Evolutionary conservation across 2,888 invertebrate genomes (phyloP), one percentile per base, ranked within the genome.

Genomic region (Molorchus minor): DNA sequence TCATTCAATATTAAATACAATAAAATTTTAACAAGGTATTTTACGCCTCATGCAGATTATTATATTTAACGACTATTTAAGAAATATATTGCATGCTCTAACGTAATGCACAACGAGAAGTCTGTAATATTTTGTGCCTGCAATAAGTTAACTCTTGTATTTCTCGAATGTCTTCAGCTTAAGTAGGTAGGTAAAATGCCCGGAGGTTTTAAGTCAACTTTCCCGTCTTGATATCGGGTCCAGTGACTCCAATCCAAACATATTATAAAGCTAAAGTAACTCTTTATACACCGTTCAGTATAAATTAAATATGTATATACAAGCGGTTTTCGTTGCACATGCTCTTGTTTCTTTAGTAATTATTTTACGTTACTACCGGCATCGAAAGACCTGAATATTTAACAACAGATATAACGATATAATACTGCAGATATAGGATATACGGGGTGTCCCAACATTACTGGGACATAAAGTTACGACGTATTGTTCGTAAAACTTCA

Each of bases 221-320:
- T 70, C 70, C 68, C 67, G 65, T 65, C 65, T 68, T 61, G 64
- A 59, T 66, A 66, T 69, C 61, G 69, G 67, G 69, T 69, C 69
- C 69, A 65, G 58, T 65, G 69, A 69, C 69, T 67, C 60, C 63
- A 53, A 62, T 64, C 43, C 56, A 45, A 62, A 59, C 45, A 55
- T 56, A 62, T 62, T 58, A 44, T 44, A 46, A 33, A 49, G 47
- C 47, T 49, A 36, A 46, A 49, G 36, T 36, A 49, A 49, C 36
- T 49, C 47, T 49, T 49, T 49, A 36, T 36, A 21, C 38, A 15
- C 36, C 20, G 49, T 25, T 49, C 12, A 25, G 30, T 47, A 33
- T 33, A 35, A 13, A 33, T 47, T 29, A 10, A 47, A 35, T n/a
- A n/a, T n/a, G 35, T 12, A 33, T 19, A 30, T 13, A 33, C 33